Evolutionary conservation across 2,888 invertebrate genomes (phyloP).

Genomic region (Drosophila borealis): DNA sequence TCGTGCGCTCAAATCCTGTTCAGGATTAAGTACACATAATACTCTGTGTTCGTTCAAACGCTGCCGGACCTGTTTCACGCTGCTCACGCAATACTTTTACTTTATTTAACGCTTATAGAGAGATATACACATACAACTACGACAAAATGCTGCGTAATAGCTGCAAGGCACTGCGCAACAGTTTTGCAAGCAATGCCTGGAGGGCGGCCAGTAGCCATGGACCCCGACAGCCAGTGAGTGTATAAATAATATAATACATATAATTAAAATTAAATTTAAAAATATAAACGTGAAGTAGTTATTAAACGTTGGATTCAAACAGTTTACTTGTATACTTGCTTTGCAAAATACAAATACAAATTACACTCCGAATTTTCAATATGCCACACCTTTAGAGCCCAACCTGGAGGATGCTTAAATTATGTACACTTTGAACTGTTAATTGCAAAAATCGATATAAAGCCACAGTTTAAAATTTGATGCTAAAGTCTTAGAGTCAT

Average conservation of each 20-base stretch:
- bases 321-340: no score
- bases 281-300: no score
- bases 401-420: no score
- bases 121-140: not conserved
- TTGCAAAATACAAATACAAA: no score
- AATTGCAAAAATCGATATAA: no score
- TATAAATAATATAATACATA: not conserved
- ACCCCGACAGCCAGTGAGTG: slow-evolving; percentile 75
- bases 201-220: slow-evolving; percentile 67
- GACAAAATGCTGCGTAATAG: slow-evolving; percentile 64
- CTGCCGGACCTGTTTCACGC: not conserved
- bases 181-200: slow-evolving; percentile 59
- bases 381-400: no score
- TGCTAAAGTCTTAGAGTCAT: no score
- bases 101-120: no score
- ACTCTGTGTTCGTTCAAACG: not conserved
- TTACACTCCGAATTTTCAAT: no score
- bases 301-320: no score
- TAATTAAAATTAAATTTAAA: not conserved
- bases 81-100: not conserved
- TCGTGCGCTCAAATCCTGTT: slow-evolving; percentile 18
- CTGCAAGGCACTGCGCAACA: slow-evolving; percentile 57
- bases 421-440: no score
- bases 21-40: slow-evolving; percentile 21
- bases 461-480: no score